These are phyloP conservation scores for Mactra quadrangularis DNA, from an alignment of 1,140 invertebrate genomes.

Conservation along the genomic window DNA sequence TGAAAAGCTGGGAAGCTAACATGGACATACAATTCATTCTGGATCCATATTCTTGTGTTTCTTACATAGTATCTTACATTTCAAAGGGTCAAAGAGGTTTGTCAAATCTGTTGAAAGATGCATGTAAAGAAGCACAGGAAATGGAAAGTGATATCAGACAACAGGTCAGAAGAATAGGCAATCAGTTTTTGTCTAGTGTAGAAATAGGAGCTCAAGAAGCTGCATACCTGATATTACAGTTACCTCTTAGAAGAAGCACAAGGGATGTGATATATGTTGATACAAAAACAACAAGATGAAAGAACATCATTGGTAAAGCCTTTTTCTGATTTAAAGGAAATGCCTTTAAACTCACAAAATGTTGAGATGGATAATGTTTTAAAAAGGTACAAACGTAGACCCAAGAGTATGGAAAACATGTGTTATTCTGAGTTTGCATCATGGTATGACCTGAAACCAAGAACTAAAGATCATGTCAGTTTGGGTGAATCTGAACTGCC, in stretches of 20 bases:
- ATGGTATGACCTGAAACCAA: conserved; percentile 4
- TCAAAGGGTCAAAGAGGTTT: conserved; percentile 59
- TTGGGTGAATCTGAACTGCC: neutral
- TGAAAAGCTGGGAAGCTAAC: conserved; percentile 61
- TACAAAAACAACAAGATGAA: neutral
- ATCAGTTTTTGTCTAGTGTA: conserved; percentile 63
- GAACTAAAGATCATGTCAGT: neutral
- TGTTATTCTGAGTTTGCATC: conserved; percentile 20
- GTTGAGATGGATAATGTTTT: conserved; percentile 14
- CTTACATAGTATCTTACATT: conserved; percentile 67
- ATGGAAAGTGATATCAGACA: conserved; percentile 41
- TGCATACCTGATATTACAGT: conserved; percentile 58
- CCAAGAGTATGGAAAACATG: neutral
- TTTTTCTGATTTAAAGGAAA: neutral
- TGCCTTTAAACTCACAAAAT: neutral
- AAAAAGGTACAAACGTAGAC: conserved; percentile 21
- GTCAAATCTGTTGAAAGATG: conserved; percentile 55
- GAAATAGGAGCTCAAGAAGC: conserved; percentile 66
- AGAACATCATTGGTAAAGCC: conserved; percentile 4
- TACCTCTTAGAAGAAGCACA: conserved; percentile 38
- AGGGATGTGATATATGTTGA: conserved; percentile 24
- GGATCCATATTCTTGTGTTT: conserved; percentile 68
- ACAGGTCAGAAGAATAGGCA: conserved; percentile 56
- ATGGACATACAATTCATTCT: conserved; percentile 66
- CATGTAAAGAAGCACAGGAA: conserved; percentile 60